These are phyloP conservation scores for Sinodicranocentrus sp. DNA, from an alignment of 2,888 invertebrate genomes.

Conservation along the genomic window DNA sequence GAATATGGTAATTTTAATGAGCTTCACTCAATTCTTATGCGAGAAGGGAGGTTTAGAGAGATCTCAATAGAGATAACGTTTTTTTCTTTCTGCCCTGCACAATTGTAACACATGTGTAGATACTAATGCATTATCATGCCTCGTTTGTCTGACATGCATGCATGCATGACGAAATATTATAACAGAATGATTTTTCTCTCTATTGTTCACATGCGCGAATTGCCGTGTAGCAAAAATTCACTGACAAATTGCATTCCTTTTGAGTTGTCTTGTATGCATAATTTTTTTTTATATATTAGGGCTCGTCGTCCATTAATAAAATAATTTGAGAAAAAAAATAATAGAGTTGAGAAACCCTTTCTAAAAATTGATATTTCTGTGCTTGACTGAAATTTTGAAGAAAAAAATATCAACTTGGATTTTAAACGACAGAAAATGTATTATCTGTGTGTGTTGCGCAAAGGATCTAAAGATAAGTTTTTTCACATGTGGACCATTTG, in stretches of 20 bases:
- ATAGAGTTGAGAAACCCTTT: background rate
- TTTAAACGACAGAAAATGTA: no score
- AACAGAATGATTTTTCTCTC: background rate
- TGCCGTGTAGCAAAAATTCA: no score
- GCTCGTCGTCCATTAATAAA: background rate
- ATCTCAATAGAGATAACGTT: background rate
- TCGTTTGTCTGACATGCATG: background rate
- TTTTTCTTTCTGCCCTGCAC: background rate
- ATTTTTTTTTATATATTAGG: background rate
- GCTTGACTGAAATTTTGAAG: no score
- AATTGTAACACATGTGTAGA: background rate
- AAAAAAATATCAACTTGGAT: no score
- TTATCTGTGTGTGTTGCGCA: no score
- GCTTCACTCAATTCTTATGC: no score
- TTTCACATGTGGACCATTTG: no score
- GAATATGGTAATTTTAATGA: constrained; percentile 50
- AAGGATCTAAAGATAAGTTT: no score
- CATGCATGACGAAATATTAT: constrained; percentile 37
- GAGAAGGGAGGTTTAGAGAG: background rate
- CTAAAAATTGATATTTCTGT: background rate
- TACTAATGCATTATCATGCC: background rate
- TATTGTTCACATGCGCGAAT: background rate
- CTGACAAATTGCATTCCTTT: no score
- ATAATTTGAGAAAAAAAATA: background rate
- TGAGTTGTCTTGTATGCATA: background rate